Conservation (phyloP, 2,888 invertebrate genomes). For the Terebella lapidaria region DNA sequence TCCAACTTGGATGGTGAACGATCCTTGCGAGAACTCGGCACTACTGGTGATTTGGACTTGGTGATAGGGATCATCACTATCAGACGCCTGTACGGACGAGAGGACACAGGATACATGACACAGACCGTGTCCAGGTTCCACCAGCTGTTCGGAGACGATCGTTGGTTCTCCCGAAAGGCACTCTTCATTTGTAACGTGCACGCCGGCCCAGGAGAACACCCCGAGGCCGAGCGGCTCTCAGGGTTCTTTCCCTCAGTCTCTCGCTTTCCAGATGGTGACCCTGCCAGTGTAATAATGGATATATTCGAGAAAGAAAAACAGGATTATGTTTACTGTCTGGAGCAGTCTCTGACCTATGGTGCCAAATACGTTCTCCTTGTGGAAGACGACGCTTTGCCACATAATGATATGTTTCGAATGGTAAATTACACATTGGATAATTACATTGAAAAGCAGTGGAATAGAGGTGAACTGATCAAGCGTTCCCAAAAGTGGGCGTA, state of each 20-base stretch:
- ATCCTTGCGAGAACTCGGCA: neutral
- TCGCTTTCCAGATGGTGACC: conserved; percentile 7
- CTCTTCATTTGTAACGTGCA: conserved; percentile 20
- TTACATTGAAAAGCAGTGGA: neutral
- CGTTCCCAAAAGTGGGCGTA: conserved; percentile 17
- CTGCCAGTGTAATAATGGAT: conserved; percentile 10
- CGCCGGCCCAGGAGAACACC: conserved; percentile 20
- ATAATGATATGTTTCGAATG: conserved; percentile 32
- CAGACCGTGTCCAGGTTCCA: conserved; percentile 6
- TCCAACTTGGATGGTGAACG: neutral
- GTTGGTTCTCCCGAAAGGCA: conserved; percentile 6
- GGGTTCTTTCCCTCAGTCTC: conserved; percentile 1
- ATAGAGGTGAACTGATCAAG: neutral
- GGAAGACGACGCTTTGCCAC: conserved; percentile 47
- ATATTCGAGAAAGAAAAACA: conserved; percentile 44
- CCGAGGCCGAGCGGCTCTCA: conserved; percentile 14
- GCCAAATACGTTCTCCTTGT: conserved; percentile 31
- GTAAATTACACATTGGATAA: conserved; percentile 29
- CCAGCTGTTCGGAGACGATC: conserved; percentile 3
- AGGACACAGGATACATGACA: conserved; percentile 8
- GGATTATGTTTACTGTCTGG: conserved; percentile 45
- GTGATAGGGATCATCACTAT: conserved; percentile 9
- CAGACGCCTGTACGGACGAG: neutral
- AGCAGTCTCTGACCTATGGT: conserved; percentile 30
- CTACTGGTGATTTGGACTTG: neutral